These are phyloP conservation scores for Aethina tumida DNA, from an alignment of 1,140 invertebrate species.

Conservation along the genomic window DNA sequence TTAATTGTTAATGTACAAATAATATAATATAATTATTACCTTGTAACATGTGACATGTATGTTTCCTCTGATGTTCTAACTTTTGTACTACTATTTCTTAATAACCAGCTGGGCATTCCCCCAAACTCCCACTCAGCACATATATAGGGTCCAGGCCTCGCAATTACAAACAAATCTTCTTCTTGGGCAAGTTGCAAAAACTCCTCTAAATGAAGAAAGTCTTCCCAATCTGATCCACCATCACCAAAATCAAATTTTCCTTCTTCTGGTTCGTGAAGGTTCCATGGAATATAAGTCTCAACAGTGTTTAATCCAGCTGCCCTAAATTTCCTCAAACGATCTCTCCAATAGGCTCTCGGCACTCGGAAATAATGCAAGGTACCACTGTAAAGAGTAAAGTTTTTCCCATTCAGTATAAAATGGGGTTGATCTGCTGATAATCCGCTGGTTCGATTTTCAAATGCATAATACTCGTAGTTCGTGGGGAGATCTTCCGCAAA, in stretches of 20 bases:
- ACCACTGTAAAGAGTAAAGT: constrained; percentile 42
- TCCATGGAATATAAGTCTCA: constrained; percentile 93
- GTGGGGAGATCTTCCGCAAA: constrained; percentile 25
- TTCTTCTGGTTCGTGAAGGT: constrained; percentile 62
- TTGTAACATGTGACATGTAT: constrained; percentile 38
- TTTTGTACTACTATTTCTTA: constrained; percentile 26
- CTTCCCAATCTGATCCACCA: constrained; percentile 64
- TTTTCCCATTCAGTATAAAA: constrained; percentile 27
- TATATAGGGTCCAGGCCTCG: constrained; percentile 88
- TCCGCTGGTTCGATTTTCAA: constrained; percentile 21
- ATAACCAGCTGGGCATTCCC: constrained; percentile 24
- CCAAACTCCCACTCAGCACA: constrained; percentile 70
- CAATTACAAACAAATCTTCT: constrained; percentile 70
- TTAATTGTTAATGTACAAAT: not conserved
- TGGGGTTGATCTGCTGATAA: constrained; percentile 21
- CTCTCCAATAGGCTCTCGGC: constrained; percentile 47
- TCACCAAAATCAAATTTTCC: constrained; percentile 58
- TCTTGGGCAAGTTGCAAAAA: constrained; percentile 73
- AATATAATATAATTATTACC: constrained; percentile 6
- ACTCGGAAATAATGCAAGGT: constrained; percentile 89
- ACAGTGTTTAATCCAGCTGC: constrained; percentile 80
- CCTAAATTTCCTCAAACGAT: constrained; percentile 60
- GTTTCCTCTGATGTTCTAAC: constrained; percentile 40
- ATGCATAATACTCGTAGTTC: constrained; percentile 29
- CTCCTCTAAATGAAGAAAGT: constrained; percentile 40